A percentile compares a stretch with the other conserved stretches of the same genome.
Conservation (phyloP, 1,140 invertebrate species). For the Campoletis sonorensis region DNA sequence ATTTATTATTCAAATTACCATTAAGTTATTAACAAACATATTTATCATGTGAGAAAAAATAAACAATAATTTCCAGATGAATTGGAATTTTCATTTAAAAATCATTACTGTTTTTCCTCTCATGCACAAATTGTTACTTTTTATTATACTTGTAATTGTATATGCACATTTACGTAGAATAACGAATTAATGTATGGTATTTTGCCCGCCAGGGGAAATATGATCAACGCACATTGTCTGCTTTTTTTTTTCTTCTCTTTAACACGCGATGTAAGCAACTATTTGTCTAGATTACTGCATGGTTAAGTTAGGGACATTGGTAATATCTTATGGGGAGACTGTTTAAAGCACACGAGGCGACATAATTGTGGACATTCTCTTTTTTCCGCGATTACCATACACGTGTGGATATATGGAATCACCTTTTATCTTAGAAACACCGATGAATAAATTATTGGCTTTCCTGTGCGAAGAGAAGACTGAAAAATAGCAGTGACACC, state of each 20-base stretch:
- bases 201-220: conserved; percentile 29
- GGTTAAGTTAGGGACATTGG: not conserved
- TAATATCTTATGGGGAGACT: conserved; percentile 7
- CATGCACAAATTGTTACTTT: no score
- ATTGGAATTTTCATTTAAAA: no score
- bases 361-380: conserved; percentile 30
- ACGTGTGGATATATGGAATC: not conserved
- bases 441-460: conserved; percentile 29
- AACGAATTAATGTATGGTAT: not conserved
- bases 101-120: no score
- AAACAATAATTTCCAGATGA: no score
- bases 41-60: no score
- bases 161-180: not conserved
- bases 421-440: not conserved
- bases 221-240: conserved; percentile 3
- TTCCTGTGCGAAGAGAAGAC: not conserved
- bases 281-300: conserved; percentile 17
- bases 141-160: not conserved
- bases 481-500: conserved; percentile 35
- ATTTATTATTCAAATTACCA: no score
- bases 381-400: conserved; percentile 15
- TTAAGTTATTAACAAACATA: no score
- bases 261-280: conserved; percentile 3
- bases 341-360: conserved; percentile 20
- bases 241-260: not conserved